Base-by-base conservation (phyloP, 2,113 vertebrate species). In the Engystomops pustulosus region DNA sequence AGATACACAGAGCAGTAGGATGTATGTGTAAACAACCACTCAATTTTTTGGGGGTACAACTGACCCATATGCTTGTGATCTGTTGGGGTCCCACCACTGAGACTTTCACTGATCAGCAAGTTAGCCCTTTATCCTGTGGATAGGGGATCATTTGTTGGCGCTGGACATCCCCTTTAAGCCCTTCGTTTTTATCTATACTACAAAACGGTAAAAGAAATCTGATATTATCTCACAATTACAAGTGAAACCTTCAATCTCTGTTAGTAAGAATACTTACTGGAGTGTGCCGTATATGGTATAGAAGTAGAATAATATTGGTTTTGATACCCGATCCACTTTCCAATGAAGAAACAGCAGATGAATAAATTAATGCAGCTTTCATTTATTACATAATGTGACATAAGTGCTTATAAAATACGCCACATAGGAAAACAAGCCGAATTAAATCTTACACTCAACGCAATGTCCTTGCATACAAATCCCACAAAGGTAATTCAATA, bases 401-500 rank as follows among this genome's bases (percentile, higher is more conserved):
- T 81, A 55, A 82, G 69, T 70, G 34, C 49, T 72, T 71, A 81
- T 36, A 70, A 71, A 45, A 86, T 53, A 85, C 74, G 82, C 30
- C 79, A 85, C 79, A 62, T 69, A 84, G 83, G 84, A 86, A 8
- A 86, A 87, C 20, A 25, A 25, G 25, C 44, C 32, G n/a, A 86
- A 83, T 78, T 60, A 36, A 79, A 87, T 86, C 86, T 71, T 6
- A 77, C 85, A 49, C 1, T 36, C 5, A 49, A 85, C 85, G 74
- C 88, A 79, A 55, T 81, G 23, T 86, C 60, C 83, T 53, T 10
- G 62, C 18, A 45, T 30, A 81, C 83, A 88, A 85, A 89, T 78
- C 67, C 76, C 47, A 32, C 60, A 67, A 62, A 76, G 84, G 62
- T 75, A 88, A 88, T 89, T 86, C 75, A 30, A 82, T 83, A 49